A percentile compares a stretch with the other conserved stretches of the same genome.
Evolutionary conservation across 2,113 vertebrate species (phyloP).

Genomic region (Morone chrysops): DNA sequence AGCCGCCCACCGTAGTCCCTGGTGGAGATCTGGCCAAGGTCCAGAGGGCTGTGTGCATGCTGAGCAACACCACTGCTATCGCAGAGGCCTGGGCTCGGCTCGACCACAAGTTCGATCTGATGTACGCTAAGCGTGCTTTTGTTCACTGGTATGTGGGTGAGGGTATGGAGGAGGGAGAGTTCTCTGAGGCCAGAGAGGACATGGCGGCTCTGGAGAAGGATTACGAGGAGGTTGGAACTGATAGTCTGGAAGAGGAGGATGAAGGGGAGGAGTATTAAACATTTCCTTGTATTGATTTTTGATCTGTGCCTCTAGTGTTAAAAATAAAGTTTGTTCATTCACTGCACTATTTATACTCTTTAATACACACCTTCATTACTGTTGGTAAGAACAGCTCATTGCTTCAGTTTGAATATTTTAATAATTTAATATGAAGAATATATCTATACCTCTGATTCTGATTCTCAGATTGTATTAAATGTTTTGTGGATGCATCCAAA

Average conservation of each 20-base stretch:
- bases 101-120: constrained; percentile 89
- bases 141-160: constrained; percentile 42
- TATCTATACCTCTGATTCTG: too few relatives aligned
- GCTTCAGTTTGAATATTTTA: too few relatives aligned
- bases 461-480: too few relatives aligned
- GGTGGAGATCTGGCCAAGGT: constrained; percentile 88
- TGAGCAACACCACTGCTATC: constrained; percentile 88
- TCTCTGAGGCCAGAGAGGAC: constrained; percentile 33
- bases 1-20: constrained; percentile 77
- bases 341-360: background rate
- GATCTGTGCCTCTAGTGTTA: background rate
- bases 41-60: constrained; percentile 87
- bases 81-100: constrained; percentile 90
- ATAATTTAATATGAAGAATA: too few relatives aligned
- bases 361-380: background rate
- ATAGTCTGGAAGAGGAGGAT: constrained; percentile 23
- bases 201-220: constrained; percentile 80
- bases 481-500: too few relatives aligned
- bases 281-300: background rate
- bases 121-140: constrained; percentile 86
- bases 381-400: too few relatives aligned
- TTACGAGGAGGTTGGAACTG: constrained; percentile 75
- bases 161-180: constrained; percentile 76
- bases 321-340: background rate
- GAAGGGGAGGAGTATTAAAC: constrained; percentile 51